phyloP scores from a whole-genome alignment of 2,888 invertebrate genomes.

The Clitarchus hookeri region DNA sequence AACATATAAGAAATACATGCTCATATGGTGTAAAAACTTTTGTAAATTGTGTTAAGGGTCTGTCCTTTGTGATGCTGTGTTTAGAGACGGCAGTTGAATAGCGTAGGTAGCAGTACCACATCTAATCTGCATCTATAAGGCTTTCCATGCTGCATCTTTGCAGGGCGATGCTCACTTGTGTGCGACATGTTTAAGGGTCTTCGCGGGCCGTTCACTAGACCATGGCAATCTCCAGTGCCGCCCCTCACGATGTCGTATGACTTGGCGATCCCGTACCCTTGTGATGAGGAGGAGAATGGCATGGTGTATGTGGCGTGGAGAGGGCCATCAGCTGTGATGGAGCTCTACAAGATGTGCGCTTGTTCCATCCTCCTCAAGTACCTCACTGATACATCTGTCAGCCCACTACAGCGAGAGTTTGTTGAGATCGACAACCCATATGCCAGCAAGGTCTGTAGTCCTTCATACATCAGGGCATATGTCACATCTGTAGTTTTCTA shows the following conservation, averaged over 20 bases:
- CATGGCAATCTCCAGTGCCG: constrained; percentile 77
- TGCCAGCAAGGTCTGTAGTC: constrained; percentile 69
- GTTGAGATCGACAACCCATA: constrained; percentile 81
- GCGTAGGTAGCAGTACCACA: too few relatives aligned
- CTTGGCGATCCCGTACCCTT: constrained; percentile 69
- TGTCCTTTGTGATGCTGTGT: too few relatives aligned
- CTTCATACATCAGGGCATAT: too few relatives aligned
- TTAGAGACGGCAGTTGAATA: too few relatives aligned
- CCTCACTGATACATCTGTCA: constrained; percentile 83
- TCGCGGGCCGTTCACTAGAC: constrained; percentile 65
- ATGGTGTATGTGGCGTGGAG: constrained; percentile 79
- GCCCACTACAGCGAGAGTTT: constrained; percentile 81
- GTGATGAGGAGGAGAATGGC: constrained; percentile 84
- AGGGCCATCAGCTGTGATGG: constrained; percentile 68
- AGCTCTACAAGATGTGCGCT: constrained; percentile 63
- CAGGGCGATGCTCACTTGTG: too few relatives aligned
- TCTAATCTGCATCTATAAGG: too few relatives aligned
- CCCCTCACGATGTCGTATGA: constrained; percentile 63
- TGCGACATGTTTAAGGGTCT: constrained; percentile 53
- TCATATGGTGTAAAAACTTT: too few relatives aligned
- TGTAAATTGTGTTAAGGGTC: too few relatives aligned
- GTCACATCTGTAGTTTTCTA: too few relatives aligned
- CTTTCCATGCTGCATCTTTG: too few relatives aligned
- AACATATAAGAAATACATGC: too few relatives aligned
- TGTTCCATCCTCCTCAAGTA: constrained; percentile 76